These are phyloP conservation scores for Drosophila borborema DNA, from an alignment of 2,888 invertebrate genomes.

Conservation along the genomic window DNA sequence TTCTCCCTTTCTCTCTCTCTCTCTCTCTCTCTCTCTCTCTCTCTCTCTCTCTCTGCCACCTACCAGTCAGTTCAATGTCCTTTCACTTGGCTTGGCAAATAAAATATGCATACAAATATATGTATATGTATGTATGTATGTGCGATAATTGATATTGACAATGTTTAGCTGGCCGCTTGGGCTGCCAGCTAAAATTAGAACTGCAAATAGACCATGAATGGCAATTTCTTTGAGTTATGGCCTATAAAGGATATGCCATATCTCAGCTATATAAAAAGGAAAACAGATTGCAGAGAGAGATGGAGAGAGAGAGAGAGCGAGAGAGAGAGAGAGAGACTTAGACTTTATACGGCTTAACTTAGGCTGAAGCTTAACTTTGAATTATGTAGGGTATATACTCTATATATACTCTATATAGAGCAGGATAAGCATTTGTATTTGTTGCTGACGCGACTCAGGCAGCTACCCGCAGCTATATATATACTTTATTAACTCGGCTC, in stretches of 20 bases:
- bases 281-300: not conserved
- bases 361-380: not conserved
- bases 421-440: not conserved
- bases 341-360: not conserved
- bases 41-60: not conserved
- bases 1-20: not conserved
- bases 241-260: not conserved
- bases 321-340: not conserved
- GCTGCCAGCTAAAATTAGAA: constrained; percentile 46
- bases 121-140: not conserved
- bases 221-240: not conserved
- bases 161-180: constrained; percentile 5
- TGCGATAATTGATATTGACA: constrained; percentile 62
- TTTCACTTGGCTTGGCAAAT: constrained; percentile 54
- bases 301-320: not conserved
- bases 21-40: not conserved
- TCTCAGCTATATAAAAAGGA: not conserved
- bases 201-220: constrained; percentile 47
- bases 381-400: not conserved
- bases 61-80: constrained; percentile 15
- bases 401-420: not conserved
- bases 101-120: constrained; percentile 7
- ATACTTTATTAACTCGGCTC: not conserved
- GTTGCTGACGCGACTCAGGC: not conserved
- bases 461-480: not conserved